Conservation (phyloP, 2,797 vertebrate genomes). For the Neosilurus mollespiculum region DNA sequence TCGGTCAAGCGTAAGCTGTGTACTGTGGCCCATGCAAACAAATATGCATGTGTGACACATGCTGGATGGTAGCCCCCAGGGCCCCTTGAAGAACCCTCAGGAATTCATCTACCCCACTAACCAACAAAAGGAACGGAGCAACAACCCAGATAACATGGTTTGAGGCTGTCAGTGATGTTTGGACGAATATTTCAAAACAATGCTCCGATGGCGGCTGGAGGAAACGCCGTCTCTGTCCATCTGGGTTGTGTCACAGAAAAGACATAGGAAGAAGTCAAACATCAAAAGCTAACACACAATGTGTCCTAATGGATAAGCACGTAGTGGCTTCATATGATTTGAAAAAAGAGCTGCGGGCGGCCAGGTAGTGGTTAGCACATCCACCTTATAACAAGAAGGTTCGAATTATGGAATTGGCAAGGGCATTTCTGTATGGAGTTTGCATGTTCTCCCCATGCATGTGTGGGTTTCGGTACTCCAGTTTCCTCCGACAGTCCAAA, state of each 20-base stretch:
- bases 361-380: no score
- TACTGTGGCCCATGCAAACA: constrained; percentile 38
- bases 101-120: constrained; percentile 22
- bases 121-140: constrained; percentile 33
- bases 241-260: constrained; percentile 34
- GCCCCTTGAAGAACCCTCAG: constrained; percentile 12
- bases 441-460: no score
- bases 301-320: constrained; percentile 41
- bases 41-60: constrained; percentile 32
- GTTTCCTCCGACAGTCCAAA: no score
- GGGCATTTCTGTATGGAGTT: no score
- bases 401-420: no score
- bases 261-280: constrained; percentile 31
- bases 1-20: constrained; percentile 41
- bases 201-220: constrained; percentile 2
- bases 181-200: constrained; percentile 30
- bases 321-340: constrained; percentile 35
- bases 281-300: constrained; percentile 36
- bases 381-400: no score
- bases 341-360: background rate
- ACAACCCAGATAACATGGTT: constrained; percentile 20
- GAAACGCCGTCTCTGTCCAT: constrained; percentile 9
- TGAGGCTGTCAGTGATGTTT: constrained; percentile 24
- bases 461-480: no score
- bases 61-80: constrained; percentile 17